A percentile compares a stretch with the other conserved stretches of the same genome.
These are phyloP conservation scores for Bactericera cockerelli DNA, from an alignment of 1,140 invertebrate species.

Conservation along the genomic window DNA sequence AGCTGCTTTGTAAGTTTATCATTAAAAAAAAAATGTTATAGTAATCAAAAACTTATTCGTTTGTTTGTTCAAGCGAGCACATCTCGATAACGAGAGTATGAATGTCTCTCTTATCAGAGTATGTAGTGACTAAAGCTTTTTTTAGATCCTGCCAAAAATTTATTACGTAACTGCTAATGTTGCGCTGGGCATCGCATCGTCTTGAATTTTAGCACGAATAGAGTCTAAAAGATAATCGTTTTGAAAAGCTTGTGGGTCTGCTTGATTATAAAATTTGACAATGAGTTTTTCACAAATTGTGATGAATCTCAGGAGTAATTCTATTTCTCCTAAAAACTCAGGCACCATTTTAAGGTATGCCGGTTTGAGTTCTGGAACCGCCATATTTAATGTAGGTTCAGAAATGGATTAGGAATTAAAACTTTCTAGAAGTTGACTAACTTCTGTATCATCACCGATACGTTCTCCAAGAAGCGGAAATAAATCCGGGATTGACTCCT, in stretches of 20 bases:
- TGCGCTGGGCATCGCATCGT: not conserved
- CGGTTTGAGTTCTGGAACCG: not conserved
- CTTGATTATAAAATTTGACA: not conserved
- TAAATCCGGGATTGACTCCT: no score
- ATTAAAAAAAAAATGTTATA: not conserved
- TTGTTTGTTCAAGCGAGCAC: not conserved
- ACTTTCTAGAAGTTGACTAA: no score
- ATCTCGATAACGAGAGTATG: conserved; percentile 1
- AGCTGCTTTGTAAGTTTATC: not conserved
- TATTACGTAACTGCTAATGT: not conserved
- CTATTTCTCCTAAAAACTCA: not conserved
- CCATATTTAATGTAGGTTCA: no score
- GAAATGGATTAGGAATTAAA: no score
- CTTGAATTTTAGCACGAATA: not conserved
- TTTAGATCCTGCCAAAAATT: not conserved
- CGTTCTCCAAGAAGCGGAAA: no score
- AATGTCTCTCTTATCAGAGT: not conserved
- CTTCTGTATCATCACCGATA: no score
- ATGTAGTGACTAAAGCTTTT: not conserved
- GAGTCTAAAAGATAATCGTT: not conserved
- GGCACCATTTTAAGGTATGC: not conserved
- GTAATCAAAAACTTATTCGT: not conserved
- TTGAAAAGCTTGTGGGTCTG: conserved; percentile 7
- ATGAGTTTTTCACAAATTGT: conserved; percentile 4
- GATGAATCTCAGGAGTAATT: not conserved